phyloP scores from a whole-genome alignment of 1,140 invertebrate genomes.

The Procambarus virginalis region DNA sequence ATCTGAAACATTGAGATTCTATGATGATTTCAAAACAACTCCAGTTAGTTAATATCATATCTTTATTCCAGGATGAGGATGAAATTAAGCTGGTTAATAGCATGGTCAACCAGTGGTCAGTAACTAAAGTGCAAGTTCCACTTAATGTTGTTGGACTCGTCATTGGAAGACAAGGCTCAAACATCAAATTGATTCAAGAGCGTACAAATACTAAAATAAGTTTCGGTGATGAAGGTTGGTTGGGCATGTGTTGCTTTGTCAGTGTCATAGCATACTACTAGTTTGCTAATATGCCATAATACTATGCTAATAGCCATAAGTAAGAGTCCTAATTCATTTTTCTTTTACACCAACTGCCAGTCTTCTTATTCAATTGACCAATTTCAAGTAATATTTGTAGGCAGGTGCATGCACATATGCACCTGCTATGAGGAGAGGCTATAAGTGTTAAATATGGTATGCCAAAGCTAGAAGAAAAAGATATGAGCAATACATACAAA shows the following conservation, averaged over 20 bases:
- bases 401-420: no score
- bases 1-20: no score
- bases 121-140: slow-evolving; percentile 75
- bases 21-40: no score
- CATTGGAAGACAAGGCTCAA: slow-evolving; percentile 81
- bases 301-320: background rate
- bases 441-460: no score
- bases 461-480: no score
- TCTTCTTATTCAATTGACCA: background rate
- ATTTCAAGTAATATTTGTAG: no score
- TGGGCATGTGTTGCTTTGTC: background rate
- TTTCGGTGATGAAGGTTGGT: slow-evolving; percentile 75
- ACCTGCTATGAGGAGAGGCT: no score
- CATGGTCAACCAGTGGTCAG: background rate
- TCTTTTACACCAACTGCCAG: background rate
- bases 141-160: slow-evolving; percentile 75
- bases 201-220: slow-evolving; percentile 82
- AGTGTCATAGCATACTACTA: background rate
- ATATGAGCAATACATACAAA: no score
- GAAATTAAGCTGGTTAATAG: background rate
- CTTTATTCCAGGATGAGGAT: slow-evolving; percentile 26
- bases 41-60: no score
- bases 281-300: no score
- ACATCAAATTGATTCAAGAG: slow-evolving; percentile 83
- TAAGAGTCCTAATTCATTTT: background rate